Evolutionary conservation across 2,113 vertebrate genomes (phyloP).

Genomic region (Chamaea fasciata): DNA sequence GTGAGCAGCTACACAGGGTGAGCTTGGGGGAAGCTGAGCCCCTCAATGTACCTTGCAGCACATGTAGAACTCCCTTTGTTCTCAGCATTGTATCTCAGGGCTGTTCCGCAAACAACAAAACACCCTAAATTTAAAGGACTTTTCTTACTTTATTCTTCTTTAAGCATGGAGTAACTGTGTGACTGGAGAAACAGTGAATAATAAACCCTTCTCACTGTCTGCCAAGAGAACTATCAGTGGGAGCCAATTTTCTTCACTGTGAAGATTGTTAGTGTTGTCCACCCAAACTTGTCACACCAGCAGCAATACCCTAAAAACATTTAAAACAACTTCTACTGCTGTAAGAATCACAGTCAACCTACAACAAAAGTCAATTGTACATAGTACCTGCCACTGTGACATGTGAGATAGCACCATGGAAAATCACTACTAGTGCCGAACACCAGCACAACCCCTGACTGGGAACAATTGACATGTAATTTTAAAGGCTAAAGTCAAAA

Average conservation of each 20-base stretch:
- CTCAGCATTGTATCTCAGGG: neutral
- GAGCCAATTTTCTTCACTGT: neutral
- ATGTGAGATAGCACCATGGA: neutral
- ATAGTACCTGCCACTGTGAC: neutral
- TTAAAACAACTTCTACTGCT: neutral
- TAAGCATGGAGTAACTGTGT: neutral
- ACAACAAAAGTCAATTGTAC: neutral
- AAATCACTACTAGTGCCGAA: neutral
- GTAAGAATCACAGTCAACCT: neutral
- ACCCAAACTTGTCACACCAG: neutral
- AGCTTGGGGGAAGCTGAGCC: neutral
- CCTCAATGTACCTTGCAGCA: neutral
- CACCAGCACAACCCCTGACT: neutral
- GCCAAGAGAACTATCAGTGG: neutral
- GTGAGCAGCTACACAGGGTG: neutral
- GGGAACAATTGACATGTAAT: neutral
- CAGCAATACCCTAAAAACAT: neutral
- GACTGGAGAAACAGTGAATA: neutral
- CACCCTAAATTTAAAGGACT: neutral
- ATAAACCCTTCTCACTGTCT: neutral
- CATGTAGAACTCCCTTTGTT: neutral
- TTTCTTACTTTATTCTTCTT: neutral
- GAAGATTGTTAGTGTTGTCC: neutral
- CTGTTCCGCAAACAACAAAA: neutral
- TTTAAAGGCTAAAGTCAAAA: neutral